Conservation (phyloP, 2,113 vertebrate genomes). For the Laterallus jamaicensis region DNA sequence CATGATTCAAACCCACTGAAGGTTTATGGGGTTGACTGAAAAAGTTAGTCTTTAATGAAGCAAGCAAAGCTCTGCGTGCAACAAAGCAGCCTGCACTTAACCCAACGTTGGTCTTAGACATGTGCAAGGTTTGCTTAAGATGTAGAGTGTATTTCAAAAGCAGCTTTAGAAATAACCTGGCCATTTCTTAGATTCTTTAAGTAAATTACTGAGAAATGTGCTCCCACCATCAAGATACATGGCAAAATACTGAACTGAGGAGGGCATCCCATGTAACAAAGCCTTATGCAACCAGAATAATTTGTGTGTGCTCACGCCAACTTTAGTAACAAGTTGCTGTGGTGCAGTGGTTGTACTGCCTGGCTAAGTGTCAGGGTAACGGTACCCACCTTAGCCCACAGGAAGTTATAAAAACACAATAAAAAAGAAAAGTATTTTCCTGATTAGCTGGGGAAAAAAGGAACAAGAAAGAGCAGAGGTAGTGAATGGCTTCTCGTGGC, state of each 20-base stretch:
- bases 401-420: background rate
- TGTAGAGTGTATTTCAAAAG: background rate
- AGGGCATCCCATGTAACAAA: background rate
- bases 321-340: background rate
- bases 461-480: background rate
- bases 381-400: background rate
- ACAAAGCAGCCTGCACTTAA: background rate
- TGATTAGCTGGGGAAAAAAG: background rate
- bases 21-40: background rate
- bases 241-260: background rate
- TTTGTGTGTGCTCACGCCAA: background rate
- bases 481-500: background rate
- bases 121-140: background rate
- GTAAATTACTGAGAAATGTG: background rate
- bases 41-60: background rate
- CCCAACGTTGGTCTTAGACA: background rate
- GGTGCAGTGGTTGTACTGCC: background rate
- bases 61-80: background rate
- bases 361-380: background rate
- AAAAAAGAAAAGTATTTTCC: background rate
- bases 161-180: background rate
- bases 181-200: background rate
- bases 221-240: background rate
- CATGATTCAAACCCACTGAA: rapidly evolving
- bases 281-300: background rate